Evolutionary conservation across 1,140 invertebrate genomes (phyloP).

Genomic region (Epicauta chinensis): DNA sequence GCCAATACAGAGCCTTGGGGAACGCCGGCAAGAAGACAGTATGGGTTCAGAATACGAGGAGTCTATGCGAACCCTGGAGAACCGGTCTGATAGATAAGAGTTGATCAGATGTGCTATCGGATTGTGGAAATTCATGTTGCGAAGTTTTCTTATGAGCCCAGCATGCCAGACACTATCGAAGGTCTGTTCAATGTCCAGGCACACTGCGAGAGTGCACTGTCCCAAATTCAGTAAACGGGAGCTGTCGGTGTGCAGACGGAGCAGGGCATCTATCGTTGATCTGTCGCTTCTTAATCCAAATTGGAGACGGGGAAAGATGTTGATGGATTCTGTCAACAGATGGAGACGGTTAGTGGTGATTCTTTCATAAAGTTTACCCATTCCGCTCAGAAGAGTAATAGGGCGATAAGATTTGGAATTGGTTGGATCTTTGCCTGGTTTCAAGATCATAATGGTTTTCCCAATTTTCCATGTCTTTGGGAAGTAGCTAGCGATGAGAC

Average conservation of each 20-base stretch:
- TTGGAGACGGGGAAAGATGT: conserved; percentile 27
- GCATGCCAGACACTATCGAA: conserved; percentile 33
- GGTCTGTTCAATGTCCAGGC: conserved; percentile 29
- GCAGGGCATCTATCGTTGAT: not conserved
- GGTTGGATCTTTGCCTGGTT: conserved; percentile 38
- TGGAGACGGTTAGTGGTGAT: conserved; percentile 14
- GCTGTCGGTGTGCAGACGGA: not conserved
- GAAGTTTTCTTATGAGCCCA: conserved; percentile 26
- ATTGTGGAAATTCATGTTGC: conserved; percentile 2
- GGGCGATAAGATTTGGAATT: conserved; percentile 31
- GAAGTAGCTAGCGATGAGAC: conserved; percentile 47
- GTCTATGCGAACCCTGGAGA: conserved; percentile 11
- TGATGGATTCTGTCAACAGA: conserved; percentile 27
- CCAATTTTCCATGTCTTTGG: conserved; percentile 35
- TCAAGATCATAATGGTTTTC: conserved; percentile 36
- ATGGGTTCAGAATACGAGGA: too few relatives aligned
- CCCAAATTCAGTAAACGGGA: not conserved
- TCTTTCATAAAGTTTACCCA: conserved; percentile 36
- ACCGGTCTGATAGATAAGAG: conserved; percentile 21
- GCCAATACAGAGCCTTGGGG: too few relatives aligned
- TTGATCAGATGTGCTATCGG: conserved; percentile 11
- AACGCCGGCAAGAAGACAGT: too few relatives aligned
- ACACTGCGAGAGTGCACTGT: conserved; percentile 16
- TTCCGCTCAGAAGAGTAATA: conserved; percentile 34
- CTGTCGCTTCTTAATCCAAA: conserved; percentile 20